Evolutionary conservation across 30 jellyfish, hydroid and myxozoan species (phyloP), one percentile per base, ranked within the genome.

Genomic region (Sanderia malayensis): DNA sequence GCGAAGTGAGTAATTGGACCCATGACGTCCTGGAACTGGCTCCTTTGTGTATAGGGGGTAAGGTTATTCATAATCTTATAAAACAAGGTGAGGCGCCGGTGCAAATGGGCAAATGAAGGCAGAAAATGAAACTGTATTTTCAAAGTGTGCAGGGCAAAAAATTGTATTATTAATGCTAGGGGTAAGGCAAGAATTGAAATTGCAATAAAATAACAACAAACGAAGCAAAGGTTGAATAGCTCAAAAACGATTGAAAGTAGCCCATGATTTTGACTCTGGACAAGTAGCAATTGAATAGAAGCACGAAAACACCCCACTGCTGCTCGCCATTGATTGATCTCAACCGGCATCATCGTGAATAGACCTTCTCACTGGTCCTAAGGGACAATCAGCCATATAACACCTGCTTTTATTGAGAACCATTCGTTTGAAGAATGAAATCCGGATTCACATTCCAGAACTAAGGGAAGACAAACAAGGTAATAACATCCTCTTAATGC

Each of bases 311-410:
- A 6, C 55, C 55, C 55, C 15, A 41, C 8, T 41, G 55, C 15
- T 41, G 55, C 55, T 15, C 55, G 55, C 55, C 55, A 41, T 41
- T 41, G 55, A 41, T 41, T 41, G 55, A 41, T 41, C 55, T 41
- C 55, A 41, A 41, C 55, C 55, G 15, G 55, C 55, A 41, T 41
- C 55, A 41, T 41, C 55, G 55, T 41, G 15, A 41, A 6, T 8
- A 41, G 15, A 41, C 15, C 55, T 15, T 41, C 55, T 41, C 55
- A 15, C 55, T 41, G 55, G 55, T 15, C 8, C 55, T 41, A 15
- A 41, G 55, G n/a, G n/a, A n/a, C n/a, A n/a, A n/a, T n/a, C n/a
- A n/a, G n/a, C n/a, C n/a, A n/a, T n/a, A n/a, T n/a, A n/a, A n/a
- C n/a, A n/a, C n/a, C n/a, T n/a, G n/a, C n/a, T n/a, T n/a, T n/a